phyloP scores from a whole-genome alignment of 2,797 vertebrate genomes.

The Agapornis canus region DNA sequence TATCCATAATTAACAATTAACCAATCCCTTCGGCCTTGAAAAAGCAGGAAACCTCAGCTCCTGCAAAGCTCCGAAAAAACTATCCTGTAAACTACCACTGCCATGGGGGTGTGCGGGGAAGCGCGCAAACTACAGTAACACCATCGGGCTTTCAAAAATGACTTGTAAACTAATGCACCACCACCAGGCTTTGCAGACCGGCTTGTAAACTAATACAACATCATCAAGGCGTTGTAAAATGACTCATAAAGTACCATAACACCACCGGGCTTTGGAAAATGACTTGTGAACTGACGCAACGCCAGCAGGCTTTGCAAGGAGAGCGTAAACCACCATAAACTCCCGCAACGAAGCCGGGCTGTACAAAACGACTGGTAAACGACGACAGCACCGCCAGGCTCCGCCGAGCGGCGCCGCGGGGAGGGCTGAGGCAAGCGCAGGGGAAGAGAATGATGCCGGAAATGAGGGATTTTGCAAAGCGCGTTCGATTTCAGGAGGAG shows the following conservation, averaged over 20 bases:
- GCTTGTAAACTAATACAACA: not conserved
- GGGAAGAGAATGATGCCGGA: not conserved
- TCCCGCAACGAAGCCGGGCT: not conserved
- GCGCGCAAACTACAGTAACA: accelerated
- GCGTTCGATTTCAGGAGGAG: accelerated
- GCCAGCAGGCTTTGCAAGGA: not conserved
- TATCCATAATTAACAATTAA: not conserved
- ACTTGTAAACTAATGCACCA: not conserved
- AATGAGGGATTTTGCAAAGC: not conserved
- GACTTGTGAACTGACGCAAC: accelerated
- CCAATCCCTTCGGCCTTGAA: not conserved
- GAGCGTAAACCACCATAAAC: not conserved
- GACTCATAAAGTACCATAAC: not conserved
- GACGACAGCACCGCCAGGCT: not conserved
- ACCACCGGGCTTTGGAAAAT: accelerated
- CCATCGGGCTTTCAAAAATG: not conserved
- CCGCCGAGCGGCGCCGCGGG: not conserved
- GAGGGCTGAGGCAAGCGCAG: not conserved
- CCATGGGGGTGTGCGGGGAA: accelerated
- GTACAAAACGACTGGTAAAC: accelerated
- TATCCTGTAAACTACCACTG: not conserved
- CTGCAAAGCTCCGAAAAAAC: accelerated
- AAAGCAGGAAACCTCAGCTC: not conserved
- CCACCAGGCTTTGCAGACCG: not conserved
- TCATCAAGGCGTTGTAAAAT: not conserved